Evolutionary conservation across 2,888 invertebrate genomes (phyloP), one percentile per base, ranked within the genome.

Genomic region (Hesperia comma): DNA sequence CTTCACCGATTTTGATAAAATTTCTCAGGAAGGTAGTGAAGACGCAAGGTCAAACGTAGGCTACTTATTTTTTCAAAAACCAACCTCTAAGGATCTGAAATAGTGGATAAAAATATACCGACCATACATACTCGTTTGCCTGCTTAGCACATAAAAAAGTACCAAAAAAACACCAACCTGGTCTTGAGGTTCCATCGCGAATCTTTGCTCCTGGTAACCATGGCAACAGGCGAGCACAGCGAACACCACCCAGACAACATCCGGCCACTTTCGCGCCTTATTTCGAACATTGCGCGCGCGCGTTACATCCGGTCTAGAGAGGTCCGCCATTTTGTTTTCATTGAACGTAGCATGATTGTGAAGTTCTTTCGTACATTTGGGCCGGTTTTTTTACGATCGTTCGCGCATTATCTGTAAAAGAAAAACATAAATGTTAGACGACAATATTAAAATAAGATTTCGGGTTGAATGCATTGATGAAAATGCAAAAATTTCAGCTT

Each of bases 151-250:
- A 26, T 26, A 26, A 26, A 26, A 26, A 26, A 26, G 26, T 26
- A 26, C 5, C 26, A 2, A 26, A 26, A 26, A 26, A 26, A 56
- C 46, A 57, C 58, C 37, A 77, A 87, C 95, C 88, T 91, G 95
- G 93, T 98, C 97, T 86, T 96, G 96, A 2, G 99, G 99, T 83
- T 98, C 97, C 94, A 97, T 96, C 41, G 97, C 96, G 86, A 99
- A 98, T 85, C 96, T 95, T 90, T 99, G 98, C 79, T 95, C 95
- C 74, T 88, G 87, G 84, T 85, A 82, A 80, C 92, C 81, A 89
- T 88, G 75, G 81, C 88, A 84, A 82, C 86, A 79, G 72, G 66
- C 68, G 80, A 88, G 74, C 69, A 79, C 76, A 75, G 79, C 71
- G 77, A 90, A 71, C 77, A 90, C 80, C 77, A 87, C 80, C 82